Conservation (phyloP, 2,797 vertebrate genomes). For the Alauda arvensis region DNA sequence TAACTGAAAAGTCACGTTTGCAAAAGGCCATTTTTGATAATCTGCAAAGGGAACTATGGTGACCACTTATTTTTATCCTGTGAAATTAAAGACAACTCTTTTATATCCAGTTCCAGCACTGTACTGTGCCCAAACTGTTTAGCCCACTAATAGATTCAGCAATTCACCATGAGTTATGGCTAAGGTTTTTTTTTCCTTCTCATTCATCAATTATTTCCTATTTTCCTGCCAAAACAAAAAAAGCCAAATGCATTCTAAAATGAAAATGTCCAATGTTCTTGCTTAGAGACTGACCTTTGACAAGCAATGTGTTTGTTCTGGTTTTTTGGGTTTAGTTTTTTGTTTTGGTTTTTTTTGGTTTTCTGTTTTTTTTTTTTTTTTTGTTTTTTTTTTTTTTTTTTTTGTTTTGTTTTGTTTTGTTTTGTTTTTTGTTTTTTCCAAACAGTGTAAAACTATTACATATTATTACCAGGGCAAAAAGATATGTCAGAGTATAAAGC, state of each 20-base stretch:
- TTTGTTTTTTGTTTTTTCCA: neutral
- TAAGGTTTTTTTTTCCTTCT: neutral
- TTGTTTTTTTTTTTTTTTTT: too few relatives aligned
- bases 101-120: neutral
- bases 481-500: neutral
- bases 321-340: too few relatives aligned
- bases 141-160: neutral
- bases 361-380: too few relatives aligned
- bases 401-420: too few relatives aligned
- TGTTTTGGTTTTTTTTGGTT: too few relatives aligned
- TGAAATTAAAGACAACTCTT: neutral
- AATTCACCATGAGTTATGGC: neutral
- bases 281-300: conserved; percentile 12
- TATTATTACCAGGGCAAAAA: neutral
- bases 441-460: neutral
- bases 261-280: conserved; percentile 7
- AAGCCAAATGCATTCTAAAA: conserved; percentile 4
- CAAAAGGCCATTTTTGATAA: neutral
- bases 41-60: neutral
- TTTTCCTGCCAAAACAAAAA: neutral
- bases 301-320: conserved; percentile 10
- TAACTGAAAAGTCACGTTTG: neutral
- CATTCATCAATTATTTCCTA: conserved; percentile 32
- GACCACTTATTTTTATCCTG: neutral
- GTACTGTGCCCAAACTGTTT: neutral